Evolutionary conservation across 2,113 vertebrate species (phyloP).

Genomic region (Charina bottae): DNA sequence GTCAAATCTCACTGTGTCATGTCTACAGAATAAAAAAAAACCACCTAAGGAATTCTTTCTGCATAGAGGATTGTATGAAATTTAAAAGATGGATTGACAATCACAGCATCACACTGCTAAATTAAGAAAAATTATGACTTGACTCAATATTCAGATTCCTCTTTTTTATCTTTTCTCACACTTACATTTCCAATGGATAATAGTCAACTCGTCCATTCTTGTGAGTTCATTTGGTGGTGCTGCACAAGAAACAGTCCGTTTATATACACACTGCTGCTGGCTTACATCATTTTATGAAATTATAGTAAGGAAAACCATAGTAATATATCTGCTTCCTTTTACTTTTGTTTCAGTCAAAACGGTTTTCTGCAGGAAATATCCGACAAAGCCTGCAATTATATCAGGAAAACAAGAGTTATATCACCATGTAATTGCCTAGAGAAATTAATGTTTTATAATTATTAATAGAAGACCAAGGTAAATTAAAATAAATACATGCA

Average conservation of each 20-base stretch:
- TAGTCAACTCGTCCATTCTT: conserved; percentile 12
- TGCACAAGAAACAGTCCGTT: conserved; percentile 7
- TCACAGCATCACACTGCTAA: neutral
- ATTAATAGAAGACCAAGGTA: neutral
- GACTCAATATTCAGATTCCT: conserved; percentile 20
- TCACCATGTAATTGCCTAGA: neutral
- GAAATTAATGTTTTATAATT: neutral
- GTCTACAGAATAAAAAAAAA: neutral
- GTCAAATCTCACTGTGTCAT: neutral
- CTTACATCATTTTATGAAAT: conserved; percentile 3
- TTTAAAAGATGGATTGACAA: neutral
- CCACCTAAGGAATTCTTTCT: neutral
- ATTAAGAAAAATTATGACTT: conserved; percentile 15
- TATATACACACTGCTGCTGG: conserved; percentile 9
- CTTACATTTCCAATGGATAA: neutral
- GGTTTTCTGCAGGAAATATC: conserved; percentile 35
- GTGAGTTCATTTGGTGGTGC: conserved; percentile 28
- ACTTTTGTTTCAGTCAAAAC: conserved; percentile 43
- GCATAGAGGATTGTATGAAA: neutral
- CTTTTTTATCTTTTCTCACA: conserved; percentile 18
- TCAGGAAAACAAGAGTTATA: neutral
- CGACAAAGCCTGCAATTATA: neutral
- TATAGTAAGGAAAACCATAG: conserved; percentile 27
- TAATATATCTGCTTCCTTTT: conserved; percentile 12
- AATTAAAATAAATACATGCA: neutral